Base-by-base conservation (phyloP, 2,797 vertebrate species). In the Poeciliopsis infans region DNA sequence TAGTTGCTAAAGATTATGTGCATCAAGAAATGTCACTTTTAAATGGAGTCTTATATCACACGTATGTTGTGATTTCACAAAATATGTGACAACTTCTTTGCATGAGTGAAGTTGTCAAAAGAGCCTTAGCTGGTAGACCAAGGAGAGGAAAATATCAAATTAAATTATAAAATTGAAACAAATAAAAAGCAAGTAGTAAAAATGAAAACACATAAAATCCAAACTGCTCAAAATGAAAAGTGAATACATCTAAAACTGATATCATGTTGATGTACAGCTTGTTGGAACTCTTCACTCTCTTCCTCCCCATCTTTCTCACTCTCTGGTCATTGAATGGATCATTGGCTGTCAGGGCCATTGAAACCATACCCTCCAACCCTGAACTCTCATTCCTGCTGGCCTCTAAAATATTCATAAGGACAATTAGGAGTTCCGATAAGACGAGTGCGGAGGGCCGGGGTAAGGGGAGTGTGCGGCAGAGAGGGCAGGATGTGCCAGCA, bases 381-480 rank as follows among this genome's bases (percentile, higher is more conserved):
- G 93, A 92, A 94, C 90, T 95, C 91, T 91, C 90, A 88, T 95
- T 96, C 93, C 93, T 94, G 93, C 95, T 94, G 81, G 87, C 93
- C 91, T 94, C 94, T 96, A 96, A 96, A 96, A 96, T 96, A 96
- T 96, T 96, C 95, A 96, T 96, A 92, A 96, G 95, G 94, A 94
- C 95, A 96, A 95, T 96, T 95, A 96, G 95, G 93, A 96, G 95
- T 95, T 96, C 95, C 95, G 94, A 95, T 96, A 96, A 95, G 93
- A 93, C 90, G 88, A 91, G 87, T 92, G 89, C 76, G 92, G 89
- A 79, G 85, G 87, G 91, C 87, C 87, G 91, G 85, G 91, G 68
- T 45, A 28, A 25, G 61, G 75, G 78, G 89, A 88, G 88, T 79
- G 80, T 69, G 90, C 76, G 49, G 87, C 84, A 81, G 76, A 93